Evolutionary conservation across 1,140 invertebrate species (phyloP).

Genomic region (Pseudachorutes palmiensis): DNA sequence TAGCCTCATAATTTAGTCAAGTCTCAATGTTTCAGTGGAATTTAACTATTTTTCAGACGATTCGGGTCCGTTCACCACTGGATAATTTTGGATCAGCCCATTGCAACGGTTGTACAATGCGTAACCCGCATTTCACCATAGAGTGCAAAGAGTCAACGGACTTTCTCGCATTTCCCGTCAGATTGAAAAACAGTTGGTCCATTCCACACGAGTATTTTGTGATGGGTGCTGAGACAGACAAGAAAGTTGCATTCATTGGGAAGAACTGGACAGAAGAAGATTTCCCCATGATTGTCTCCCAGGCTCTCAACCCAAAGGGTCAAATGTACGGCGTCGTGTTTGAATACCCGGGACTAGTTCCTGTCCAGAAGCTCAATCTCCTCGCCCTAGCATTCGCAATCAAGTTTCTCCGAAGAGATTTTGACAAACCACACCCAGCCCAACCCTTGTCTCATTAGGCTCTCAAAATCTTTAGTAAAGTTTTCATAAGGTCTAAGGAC

Average conservation of each 20-base stretch:
- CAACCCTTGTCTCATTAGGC: too few species aligned
- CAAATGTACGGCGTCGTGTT: conserved; percentile 4
- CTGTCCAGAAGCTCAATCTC: neutral
- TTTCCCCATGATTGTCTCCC: neutral
- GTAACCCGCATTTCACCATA: neutral
- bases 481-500: too few species aligned
- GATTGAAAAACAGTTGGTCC: neutral
- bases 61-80: neutral
- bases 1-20: neutral
- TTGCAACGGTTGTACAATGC: neutral
- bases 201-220: neutral
- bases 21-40: too few species aligned
- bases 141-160: neutral
- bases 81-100: neutral
- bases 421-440: too few species aligned
- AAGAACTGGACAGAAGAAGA: neutral
- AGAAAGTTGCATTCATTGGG: neutral
- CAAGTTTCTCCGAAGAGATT: neutral
- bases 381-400: neutral
- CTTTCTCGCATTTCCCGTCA: neutral
- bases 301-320: neutral
- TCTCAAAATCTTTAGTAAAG: too few species aligned
- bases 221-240: neutral
- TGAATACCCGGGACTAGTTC: neutral
- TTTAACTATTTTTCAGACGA: neutral